Conservation (phyloP, 2,113 vertebrate genomes). For the Halcyon senegalensis region DNA sequence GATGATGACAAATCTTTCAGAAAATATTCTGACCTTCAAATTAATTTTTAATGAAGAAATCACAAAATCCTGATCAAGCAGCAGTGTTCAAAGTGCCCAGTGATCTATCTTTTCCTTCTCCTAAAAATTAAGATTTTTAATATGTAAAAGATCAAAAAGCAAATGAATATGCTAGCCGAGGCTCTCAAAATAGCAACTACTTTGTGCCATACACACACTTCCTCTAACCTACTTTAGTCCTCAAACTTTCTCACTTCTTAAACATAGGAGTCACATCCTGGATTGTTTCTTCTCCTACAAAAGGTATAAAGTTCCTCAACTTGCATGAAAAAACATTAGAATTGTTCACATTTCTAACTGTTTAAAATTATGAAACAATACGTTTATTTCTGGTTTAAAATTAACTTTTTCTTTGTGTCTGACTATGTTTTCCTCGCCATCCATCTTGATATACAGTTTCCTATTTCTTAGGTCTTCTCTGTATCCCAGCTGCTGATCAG, state of each 20-base stretch:
- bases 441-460: background rate
- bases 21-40: background rate
- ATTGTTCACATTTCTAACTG: background rate
- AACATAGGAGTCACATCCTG: background rate
- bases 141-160: background rate
- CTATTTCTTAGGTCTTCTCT: background rate
- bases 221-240: background rate
- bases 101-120: background rate
- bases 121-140: background rate
- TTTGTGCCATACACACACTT: background rate
- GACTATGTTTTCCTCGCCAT: background rate
- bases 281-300: background rate
- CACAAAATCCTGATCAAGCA: background rate
- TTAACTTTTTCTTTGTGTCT: background rate
- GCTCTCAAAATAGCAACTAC: background rate
- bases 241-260: background rate
- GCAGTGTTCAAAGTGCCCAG: background rate
- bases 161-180: background rate
- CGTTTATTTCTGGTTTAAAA: background rate
- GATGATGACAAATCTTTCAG: background rate
- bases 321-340: background rate
- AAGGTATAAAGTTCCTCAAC: background rate
- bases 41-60: background rate
- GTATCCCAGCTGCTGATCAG: background rate
- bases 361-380: background rate